Base-by-base conservation (phyloP, 2,888 invertebrate species). In the Morpho deidamia region DNA sequence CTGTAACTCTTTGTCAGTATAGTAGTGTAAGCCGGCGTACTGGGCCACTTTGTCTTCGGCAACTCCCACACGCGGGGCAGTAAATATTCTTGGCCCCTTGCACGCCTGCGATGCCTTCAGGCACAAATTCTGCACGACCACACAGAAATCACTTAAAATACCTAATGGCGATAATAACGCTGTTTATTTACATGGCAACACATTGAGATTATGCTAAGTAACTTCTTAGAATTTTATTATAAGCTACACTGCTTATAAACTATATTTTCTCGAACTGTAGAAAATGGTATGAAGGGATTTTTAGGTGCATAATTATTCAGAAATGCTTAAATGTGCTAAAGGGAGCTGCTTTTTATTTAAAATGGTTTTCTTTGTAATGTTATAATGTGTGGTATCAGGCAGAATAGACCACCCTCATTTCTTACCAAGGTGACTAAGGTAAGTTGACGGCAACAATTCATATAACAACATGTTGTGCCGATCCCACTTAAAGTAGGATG, bases 41-140 rank as follows among this genome's bases (percentile, higher is more conserved):
- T 97, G 97, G 0, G 97, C 95, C 14, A 97, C 95, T 82, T 97
- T 96, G 77, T 97, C 96, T 65, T 96, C 96, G 1, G 97, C 95
- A 8, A 97, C 96, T 43, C 97, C 97, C 66, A 97, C 94, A 65
- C 96, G 92, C 8, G 97, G 96, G 56, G 94, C 92, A 62, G 94
- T 93, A 90, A 94, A 97, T 53, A 93, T 88, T 51, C 96, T 91
- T 67, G 93, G 94, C 40, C 94, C 94, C 81, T 96, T 96, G 87
- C 97, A 97, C 45, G 97, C 96, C 72, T 96, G 96, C 62, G 94
- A 93, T 54, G 95, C 94, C 85, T 96, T 96, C 71, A 97, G 91
- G 81, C 97, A 97, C 61, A 97, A 90, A 83, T 97, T 97, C 90
- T 97, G 96, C 78, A 96, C 95, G 84, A 97, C 96, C 76, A 83